Percentiles rank a stretch among this genome's conserved stretches.
Conservation (phyloP, 2,113 vertebrate genomes). For the Aptenodytes patagonicus region DNA sequence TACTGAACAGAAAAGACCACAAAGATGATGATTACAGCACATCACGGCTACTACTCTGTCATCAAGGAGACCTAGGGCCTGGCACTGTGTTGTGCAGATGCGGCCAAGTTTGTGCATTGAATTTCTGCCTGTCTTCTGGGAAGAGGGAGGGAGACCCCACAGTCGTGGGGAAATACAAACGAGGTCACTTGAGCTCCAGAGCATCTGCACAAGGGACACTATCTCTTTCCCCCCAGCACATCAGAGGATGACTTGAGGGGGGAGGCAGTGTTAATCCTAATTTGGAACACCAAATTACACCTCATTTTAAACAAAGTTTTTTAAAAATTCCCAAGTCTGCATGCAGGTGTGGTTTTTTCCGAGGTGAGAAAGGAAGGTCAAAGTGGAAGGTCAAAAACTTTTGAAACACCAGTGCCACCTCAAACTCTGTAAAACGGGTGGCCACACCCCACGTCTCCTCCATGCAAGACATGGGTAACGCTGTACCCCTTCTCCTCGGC, state of each 20-base stretch:
- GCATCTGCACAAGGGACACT: background rate
- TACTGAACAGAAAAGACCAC: background rate
- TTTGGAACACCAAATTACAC: background rate
- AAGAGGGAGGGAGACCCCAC: background rate
- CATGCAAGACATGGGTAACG: accelerated
- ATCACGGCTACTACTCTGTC: background rate
- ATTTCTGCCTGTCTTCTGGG: background rate
- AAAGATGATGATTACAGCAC: too few relatives aligned
- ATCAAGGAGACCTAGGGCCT: background rate
- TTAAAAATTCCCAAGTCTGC: background rate
- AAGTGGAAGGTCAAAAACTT: background rate
- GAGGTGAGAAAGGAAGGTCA: background rate
- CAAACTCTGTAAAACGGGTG: background rate
- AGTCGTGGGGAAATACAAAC: accelerated
- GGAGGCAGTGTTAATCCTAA: accelerated
- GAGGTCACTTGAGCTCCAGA: background rate
- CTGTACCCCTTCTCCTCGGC: background rate
- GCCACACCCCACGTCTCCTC: background rate
- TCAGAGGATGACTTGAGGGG: background rate
- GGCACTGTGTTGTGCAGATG: background rate
- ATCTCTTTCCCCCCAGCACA: background rate
- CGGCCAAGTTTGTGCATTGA: background rate
- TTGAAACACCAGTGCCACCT: background rate
- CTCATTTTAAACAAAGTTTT: background rate
- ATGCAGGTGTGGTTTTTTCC: background rate